These are phyloP conservation scores for Myotis davidii DNA, from an alignment of 2,113 vertebrate species.

Conservation along the genomic window DNA sequence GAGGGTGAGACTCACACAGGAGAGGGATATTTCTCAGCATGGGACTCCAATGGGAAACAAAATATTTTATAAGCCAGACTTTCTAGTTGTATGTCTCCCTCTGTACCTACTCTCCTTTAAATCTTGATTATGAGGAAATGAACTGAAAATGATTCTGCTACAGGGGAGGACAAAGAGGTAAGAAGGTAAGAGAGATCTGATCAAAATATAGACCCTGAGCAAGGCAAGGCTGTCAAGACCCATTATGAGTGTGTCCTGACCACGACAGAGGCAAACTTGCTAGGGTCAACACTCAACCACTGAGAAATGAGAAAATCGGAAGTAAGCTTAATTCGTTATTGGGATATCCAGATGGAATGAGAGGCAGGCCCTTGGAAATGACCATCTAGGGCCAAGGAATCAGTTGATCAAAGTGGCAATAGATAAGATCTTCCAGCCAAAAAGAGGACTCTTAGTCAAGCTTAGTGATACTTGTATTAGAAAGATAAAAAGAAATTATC, in stretches of 20 bases:
- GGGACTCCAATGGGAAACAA: background rate
- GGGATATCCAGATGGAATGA: background rate
- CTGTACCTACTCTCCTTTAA: background rate
- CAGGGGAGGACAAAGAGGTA: background rate
- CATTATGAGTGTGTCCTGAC: background rate
- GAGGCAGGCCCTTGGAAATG: background rate
- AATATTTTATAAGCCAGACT: background rate
- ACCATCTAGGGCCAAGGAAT: background rate
- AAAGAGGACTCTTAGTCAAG: background rate
- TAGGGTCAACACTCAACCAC: background rate
- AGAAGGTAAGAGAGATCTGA: background rate
- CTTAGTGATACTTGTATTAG: background rate
- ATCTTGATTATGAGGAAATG: background rate
- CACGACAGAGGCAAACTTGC: background rate
- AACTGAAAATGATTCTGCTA: background rate
- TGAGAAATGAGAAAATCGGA: background rate
- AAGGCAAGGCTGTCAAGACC: background rate
- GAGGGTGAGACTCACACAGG: background rate
- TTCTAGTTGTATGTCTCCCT: slow-evolving; percentile 15
- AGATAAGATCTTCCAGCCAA: background rate
- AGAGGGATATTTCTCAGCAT: background rate
- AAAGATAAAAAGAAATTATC: background rate
- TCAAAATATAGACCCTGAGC: background rate
- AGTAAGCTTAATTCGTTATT: background rate
- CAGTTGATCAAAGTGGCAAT: background rate